Evolutionary conservation across 2,888 invertebrate species (phyloP).

Genomic region (Callinectes sapidus): DNA sequence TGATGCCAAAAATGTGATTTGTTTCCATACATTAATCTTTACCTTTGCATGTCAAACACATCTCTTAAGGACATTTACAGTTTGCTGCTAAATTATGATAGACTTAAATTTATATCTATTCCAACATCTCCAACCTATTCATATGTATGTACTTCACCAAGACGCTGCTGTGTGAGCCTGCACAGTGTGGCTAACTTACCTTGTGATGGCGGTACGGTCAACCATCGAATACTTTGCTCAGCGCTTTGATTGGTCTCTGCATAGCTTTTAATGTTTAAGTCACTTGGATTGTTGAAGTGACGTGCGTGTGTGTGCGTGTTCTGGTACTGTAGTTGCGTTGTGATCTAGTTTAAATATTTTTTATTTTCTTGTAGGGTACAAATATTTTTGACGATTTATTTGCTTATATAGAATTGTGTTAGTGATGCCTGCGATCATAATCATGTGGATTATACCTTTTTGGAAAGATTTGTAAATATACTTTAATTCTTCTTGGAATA

Average conservation of each 20-base stretch:
- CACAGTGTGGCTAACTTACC: slow-evolving; percentile 31
- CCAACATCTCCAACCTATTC: background rate
- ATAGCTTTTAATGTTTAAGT: slow-evolving; percentile 39
- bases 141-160: background rate
- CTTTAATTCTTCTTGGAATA: slow-evolving; percentile 22
- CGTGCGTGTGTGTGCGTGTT: slow-evolving; percentile 46
- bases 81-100: slow-evolving; percentile 29
- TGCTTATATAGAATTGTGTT: slow-evolving; percentile 27
- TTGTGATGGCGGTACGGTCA: slow-evolving; percentile 13
- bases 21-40: background rate
- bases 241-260: slow-evolving; percentile 47
- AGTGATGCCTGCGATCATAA: slow-evolving; percentile 15
- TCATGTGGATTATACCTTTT: slow-evolving; percentile 8
- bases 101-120: background rate
- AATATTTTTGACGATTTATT: slow-evolving; percentile 43
- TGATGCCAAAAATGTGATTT: background rate
- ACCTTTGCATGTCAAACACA: slow-evolving; percentile 12
- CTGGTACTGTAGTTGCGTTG: slow-evolving; percentile 49
- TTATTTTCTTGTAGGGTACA: slow-evolving; percentile 67
- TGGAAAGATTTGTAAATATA: slow-evolving; percentile 29
- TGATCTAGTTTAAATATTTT: slow-evolving; percentile 60
- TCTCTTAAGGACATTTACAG: background rate
- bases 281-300: slow-evolving; percentile 43
- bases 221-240: slow-evolving; percentile 46
- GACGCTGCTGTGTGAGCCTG: slow-evolving; percentile 28